A percentile compares a stretch with the other conserved stretches of the same genome.
phyloP scores from a whole-genome alignment of 1,140 invertebrate genomes.

The Papilio xuthus region DNA sequence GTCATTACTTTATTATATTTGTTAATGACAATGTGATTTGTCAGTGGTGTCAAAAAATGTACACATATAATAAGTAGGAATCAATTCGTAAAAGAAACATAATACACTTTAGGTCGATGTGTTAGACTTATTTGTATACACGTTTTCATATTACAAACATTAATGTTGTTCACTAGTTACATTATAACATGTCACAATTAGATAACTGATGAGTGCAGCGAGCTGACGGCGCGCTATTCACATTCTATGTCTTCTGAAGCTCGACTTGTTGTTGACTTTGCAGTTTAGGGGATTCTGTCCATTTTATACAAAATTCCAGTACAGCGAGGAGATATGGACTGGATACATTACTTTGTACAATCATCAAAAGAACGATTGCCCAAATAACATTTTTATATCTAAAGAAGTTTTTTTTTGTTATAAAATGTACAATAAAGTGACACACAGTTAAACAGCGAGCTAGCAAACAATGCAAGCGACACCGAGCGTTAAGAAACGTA shows the following conservation, averaged over 20 bases:
- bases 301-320: background rate
- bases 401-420: conserved; percentile 16
- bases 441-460: conserved; percentile 8
- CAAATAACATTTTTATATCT: conserved; percentile 21
- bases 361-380: conserved; percentile 39
- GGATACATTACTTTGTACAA: background rate
- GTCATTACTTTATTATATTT: background rate
- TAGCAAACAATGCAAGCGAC: conserved; percentile 50
- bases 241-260: background rate
- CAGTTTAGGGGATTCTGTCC: background rate
- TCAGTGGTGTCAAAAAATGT: background rate
- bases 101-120: background rate
- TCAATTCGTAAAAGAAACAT: background rate
- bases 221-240: background rate
- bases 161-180: background rate
- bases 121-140: background rate
- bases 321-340: background rate
- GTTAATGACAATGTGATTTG: background rate
- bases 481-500: conserved; percentile 61
- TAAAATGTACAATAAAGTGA: conserved; percentile 16
- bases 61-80: background rate
- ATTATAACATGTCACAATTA: background rate
- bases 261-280: conserved; percentile 5
- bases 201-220: background rate
- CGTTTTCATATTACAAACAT: background rate